Percentiles rank a stretch among this genome's conserved stretches.
These are phyloP conservation scores for Narcine bancroftii DNA, from an alignment of 2,113 vertebrate species.

Conservation along the genomic window DNA sequence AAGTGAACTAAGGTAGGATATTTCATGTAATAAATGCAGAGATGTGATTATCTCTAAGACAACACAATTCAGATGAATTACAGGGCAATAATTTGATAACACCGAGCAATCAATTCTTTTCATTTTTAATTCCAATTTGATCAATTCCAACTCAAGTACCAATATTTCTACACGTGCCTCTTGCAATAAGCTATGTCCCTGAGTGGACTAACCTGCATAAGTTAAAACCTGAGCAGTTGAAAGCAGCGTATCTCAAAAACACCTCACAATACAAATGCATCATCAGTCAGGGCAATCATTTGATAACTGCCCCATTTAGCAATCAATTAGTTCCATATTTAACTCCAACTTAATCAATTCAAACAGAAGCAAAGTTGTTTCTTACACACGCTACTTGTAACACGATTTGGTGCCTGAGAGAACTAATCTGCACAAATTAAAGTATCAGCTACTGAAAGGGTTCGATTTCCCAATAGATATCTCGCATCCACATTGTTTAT, in stretches of 20 bases:
- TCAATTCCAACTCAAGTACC: too few species aligned
- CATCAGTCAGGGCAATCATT: not conserved
- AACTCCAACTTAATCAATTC: not conserved
- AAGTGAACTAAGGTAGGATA: not conserved
- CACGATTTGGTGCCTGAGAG: not conserved
- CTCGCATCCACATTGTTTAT: not conserved
- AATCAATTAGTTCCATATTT: not conserved
- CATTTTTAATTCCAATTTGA: too few species aligned
- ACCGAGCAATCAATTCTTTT: too few species aligned
- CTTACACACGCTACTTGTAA: not conserved
- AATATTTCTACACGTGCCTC: too few species aligned
- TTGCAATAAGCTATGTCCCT: too few species aligned
- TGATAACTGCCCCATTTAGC: not conserved
- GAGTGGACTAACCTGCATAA: too few species aligned
- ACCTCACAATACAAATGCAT: not conserved
- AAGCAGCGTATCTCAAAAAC: not conserved
- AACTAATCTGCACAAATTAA: not conserved
- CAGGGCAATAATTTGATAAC: too few species aligned
- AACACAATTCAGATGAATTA: too few species aligned
- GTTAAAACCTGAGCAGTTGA: too few species aligned
- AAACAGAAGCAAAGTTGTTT: not conserved
- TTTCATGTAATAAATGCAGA: not conserved
- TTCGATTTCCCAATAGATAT: not conserved
- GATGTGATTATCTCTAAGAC: too few species aligned
- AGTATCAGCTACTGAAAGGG: not conserved